Evolutionary conservation across 1,140 invertebrate genomes (phyloP), one percentile per base, ranked within the genome.

Genomic region (Drosophila sucinea): DNA sequence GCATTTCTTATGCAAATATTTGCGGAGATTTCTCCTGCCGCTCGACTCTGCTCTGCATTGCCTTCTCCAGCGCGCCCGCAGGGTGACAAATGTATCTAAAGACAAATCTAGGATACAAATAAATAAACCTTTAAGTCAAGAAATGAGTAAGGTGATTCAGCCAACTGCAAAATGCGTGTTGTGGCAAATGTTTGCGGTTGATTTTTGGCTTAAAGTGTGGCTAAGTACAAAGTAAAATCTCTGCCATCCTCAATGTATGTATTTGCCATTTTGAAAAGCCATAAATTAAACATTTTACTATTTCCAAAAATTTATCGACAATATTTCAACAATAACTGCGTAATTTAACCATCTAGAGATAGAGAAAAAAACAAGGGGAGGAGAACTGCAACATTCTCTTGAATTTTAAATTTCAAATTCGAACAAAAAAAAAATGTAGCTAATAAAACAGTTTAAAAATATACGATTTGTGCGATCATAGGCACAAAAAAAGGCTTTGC

Each of bases 1-100:
- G 67, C 64, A 80, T 70, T 78, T 70, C 75, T 80, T 75, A 73
- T 74, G 75, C 71, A 80, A 80, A 80, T 80, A 64, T 74, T 78
- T 80, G 67, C 55, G 62, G 65, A 66, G 66, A 79, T 63, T 65
- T 51, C 44, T 51, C 44, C 44, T 51, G 4, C 44, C 44, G 10
- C 44, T 23, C 4, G 7, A 10, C 23, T 27, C 27, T 11, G 10
- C 35, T 38, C 11, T 0, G 35, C 35, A 38, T 4, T 10, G 30
- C 30, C 30, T 4, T 30, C 10, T 8, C 35, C 10, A 11, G 54
- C 60, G n/a, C 60, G 66, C 17, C 62, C 63, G 44, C 47, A 54
- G 38, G 67, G 33, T 64, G 47, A 54, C 47, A 77, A 77, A 77
- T 64, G 56, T 38, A 63, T 33, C 40, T 25, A 47, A 7, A 38